Percentiles rank a stretch among this genome's conserved stretches.
Evolutionary conservation across 2,888 invertebrate genomes (phyloP).

Genomic region (Zygaena filipendulae): DNA sequence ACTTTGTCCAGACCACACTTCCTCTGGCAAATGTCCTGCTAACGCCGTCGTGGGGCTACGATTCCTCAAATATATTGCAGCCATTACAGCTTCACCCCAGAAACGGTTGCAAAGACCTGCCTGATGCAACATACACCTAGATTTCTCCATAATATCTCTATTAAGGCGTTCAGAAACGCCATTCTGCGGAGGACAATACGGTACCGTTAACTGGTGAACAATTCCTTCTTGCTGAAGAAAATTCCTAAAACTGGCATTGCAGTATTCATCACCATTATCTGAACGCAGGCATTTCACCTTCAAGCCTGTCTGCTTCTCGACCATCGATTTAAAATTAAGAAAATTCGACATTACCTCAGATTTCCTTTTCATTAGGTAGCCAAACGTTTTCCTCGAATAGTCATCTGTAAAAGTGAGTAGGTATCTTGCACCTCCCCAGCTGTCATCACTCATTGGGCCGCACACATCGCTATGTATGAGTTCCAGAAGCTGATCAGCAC

Average conservation of each 20-base stretch:
- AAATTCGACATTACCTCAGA: conserved; percentile 7
- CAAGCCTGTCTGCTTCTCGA: conserved; percentile 6
- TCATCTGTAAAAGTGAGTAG: conserved; percentile 15
- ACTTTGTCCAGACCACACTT: conserved; percentile 6
- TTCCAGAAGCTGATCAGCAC: conserved; percentile 4
- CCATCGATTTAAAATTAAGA: conserved; percentile 2
- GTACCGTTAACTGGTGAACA: conserved; percentile 5
- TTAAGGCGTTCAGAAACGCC: conserved; percentile 8
- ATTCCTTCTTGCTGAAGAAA: conserved; percentile 6
- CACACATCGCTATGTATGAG: conserved; percentile 15
- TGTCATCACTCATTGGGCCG: conserved; percentile 13
- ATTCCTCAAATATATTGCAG: conserved; percentile 11
- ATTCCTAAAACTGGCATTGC: background rate
- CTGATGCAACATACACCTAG: conserved; percentile 7
- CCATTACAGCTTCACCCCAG: conserved; percentile 13
- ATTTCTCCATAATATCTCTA: conserved; percentile 5
- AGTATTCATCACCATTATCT: conserved; percentile 7
- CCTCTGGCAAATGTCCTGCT: conserved; percentile 5
- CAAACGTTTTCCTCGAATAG: conserved; percentile 13
- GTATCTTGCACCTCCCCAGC: conserved; percentile 13
- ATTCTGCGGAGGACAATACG: conserved; percentile 6
- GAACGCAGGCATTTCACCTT: conserved; percentile 4
- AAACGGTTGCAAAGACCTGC: conserved; percentile 7
- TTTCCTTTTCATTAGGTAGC: too few species aligned
- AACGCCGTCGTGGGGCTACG: conserved; percentile 4